phyloP scores from a whole-genome alignment of 2,888 invertebrate genomes.

The Pantelozetes paolii region DNA sequence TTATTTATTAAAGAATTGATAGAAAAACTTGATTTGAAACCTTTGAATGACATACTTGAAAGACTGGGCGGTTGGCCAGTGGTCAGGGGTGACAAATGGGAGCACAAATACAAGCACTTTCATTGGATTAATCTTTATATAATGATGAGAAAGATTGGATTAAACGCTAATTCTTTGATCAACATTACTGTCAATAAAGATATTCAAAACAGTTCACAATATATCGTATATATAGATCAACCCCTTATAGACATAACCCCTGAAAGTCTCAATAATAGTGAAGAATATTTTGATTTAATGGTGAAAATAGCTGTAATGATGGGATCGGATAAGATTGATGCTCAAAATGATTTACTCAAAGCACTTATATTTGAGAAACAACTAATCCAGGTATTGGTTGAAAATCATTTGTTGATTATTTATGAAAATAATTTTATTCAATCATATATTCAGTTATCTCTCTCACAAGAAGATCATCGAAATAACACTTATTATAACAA shows the following conservation, averaged over 20 bases:
- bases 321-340: conserved; percentile 4
- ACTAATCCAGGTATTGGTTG: not conserved
- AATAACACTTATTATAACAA: conserved; percentile 12
- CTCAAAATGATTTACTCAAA: conserved; percentile 8
- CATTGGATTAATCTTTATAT: conserved; percentile 27
- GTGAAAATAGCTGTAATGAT: conserved; percentile 18
- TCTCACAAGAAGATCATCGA: not conserved
- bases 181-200: not conserved
- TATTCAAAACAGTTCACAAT: not conserved
- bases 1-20: not conserved
- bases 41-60: not conserved
- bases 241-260: not conserved
- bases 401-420: not conserved
- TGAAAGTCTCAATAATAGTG: not conserved
- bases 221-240: not conserved
- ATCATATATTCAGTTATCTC: not conserved
- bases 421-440: not conserved
- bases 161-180: conserved; percentile 1
- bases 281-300: conserved; percentile 17
- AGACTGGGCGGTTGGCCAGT: conserved; percentile 17
- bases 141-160: conserved; percentile 24
- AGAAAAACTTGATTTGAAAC: not conserved
- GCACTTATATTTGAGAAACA: not conserved
- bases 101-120: not conserved
- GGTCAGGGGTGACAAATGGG: not conserved